These are phyloP conservation scores for Eunapius fragilis DNA, from an alignment of 37 sponge, comb jelly and placozoan genomes.

Conservation along the genomic window DNA sequence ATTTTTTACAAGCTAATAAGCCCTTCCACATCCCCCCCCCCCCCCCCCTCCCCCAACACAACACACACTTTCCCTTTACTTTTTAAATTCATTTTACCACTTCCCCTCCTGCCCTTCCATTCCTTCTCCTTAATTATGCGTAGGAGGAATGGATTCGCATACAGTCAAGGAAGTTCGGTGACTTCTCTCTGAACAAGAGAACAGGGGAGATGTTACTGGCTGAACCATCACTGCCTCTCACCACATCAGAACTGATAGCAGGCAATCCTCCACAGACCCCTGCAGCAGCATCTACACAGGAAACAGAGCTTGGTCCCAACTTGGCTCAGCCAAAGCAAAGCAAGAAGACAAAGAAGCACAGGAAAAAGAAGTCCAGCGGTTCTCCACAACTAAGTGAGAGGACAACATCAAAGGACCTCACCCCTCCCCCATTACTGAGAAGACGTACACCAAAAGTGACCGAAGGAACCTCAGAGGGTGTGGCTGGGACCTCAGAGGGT, in stretches of 20 bases:
- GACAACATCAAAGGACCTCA: background rate
- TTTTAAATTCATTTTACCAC: too few relatives aligned
- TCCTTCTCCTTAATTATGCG: background rate
- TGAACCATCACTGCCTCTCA: background rate
- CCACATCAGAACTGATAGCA: background rate
- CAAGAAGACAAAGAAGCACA: background rate
- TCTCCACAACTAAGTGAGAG: background rate
- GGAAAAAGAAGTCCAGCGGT: background rate
- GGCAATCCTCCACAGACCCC: background rate
- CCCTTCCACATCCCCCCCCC: too few relatives aligned
- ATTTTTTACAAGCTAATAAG: too few relatives aligned
- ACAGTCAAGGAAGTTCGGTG: constrained; percentile 62
- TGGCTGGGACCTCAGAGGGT: too few relatives aligned
- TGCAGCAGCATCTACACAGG: background rate
- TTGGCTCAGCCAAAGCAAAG: background rate
- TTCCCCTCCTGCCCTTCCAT: background rate
- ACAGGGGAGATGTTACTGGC: constrained; percentile 62
- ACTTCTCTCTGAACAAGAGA: constrained; percentile 60
- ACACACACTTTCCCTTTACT: background rate
- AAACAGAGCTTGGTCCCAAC: background rate
- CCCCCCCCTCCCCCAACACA: too few relatives aligned
- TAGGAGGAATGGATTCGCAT: constrained; percentile 79
- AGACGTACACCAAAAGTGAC: background rate
- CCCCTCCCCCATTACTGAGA: background rate
- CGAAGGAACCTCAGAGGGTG: background rate